Base-by-base conservation (phyloP, 2,113 vertebrate species). In the Oncorhynchus mykiss region DNA sequence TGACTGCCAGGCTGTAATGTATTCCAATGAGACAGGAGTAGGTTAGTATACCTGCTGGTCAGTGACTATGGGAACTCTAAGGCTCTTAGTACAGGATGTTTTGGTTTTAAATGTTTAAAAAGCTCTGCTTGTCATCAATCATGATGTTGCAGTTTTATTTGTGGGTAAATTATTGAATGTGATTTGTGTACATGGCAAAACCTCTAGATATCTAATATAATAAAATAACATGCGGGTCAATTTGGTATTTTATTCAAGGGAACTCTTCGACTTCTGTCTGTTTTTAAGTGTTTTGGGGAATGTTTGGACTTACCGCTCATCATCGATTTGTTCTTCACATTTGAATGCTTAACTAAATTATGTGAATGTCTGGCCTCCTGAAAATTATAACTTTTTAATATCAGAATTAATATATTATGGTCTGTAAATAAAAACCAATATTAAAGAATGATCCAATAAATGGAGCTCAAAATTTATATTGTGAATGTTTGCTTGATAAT, bases 211-310 rank as follows among this genome's bases (percentile, higher is more conserved):
- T 78, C n/a, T 67, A 70, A 74, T 78, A 24, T 67, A 70, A 74
- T 2, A 18, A 45, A 72, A 74, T 77, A 59, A 75, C 67, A 64
- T 78, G 39, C 62, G 13, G 81, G 57, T 51, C 22, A 78, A 74
- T 80, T 67, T 75, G 87, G 68, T 91, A 69, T 90, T 73, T 77
- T 68, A 45, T 72, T 87, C 0, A 91, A 90, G 90, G 86, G 87
- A 91, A 89, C 64, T 85, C 3, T 29, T 16, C 6, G 31, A 16
- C 65, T 25, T 25, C 2, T 69, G 31, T 62, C 9, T 45, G 39
- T 45, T 45, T 45, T 45, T 45, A 45, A 11, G 39, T 45, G 9
- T 45, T 45, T 11, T 45, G 9, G 39, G 39, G 9, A 12, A 45
- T 45, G 39, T 45, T 45, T 45, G 2, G 39, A 45, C 8, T 39